These are phyloP conservation scores for Drosophila parabipectinata DNA, from an alignment of 1,140 invertebrate species.

Conservation along the genomic window DNA sequence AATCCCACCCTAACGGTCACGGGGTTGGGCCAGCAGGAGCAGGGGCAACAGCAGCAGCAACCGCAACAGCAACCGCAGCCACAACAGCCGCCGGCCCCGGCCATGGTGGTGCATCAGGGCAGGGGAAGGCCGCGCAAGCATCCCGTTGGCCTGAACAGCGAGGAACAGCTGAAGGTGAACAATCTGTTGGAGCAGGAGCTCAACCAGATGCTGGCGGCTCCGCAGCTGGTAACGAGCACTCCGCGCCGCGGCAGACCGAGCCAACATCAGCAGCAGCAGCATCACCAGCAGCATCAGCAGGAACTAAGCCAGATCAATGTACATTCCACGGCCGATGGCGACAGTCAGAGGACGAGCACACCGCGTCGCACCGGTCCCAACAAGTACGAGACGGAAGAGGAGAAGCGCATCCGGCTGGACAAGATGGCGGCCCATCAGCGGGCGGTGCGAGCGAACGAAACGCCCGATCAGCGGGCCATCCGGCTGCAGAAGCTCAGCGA, in stretches of 20 bases:
- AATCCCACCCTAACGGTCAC: constrained; percentile 59
- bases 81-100: constrained; percentile 2
- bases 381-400: constrained; percentile 81
- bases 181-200: constrained; percentile 77
- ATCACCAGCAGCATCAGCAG: constrained; percentile 53
- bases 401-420: constrained; percentile 78
- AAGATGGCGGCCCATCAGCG: constrained; percentile 83
- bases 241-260: constrained; percentile 46
- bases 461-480: constrained; percentile 84
- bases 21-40: constrained; percentile 40
- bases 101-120: constrained; percentile 51
- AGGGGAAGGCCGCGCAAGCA: constrained; percentile 76
- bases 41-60: constrained; percentile 45
- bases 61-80: constrained; percentile 32
- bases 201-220: constrained; percentile 76
- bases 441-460: constrained; percentile 85
- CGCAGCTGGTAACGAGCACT: constrained; percentile 41
- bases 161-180: constrained; percentile 72
- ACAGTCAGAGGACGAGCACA: constrained; percentile 34
- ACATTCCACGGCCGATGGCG: constrained; percentile 75
- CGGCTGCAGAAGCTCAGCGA: constrained; percentile 83
- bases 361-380: constrained; percentile 61
- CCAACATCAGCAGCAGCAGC: constrained; percentile 28
- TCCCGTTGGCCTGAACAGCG: constrained; percentile 12
- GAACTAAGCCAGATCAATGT: constrained; percentile 56